Percentiles rank a stretch among this genome's conserved stretches.
Conservation (phyloP, 2,888 invertebrate species). For the Leptothorax acervorum region DNA sequence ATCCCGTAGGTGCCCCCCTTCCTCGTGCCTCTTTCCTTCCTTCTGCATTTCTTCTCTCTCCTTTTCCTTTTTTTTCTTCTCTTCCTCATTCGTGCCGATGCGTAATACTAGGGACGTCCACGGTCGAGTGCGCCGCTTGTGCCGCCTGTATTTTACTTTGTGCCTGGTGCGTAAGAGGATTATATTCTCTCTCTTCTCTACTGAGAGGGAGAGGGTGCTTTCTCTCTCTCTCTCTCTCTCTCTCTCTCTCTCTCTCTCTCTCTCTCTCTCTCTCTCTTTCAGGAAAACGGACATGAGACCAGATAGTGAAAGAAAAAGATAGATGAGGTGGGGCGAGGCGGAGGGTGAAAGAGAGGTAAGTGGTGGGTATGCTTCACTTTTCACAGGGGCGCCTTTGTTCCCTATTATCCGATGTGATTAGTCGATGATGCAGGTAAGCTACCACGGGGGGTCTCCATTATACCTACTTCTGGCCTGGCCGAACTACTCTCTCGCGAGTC, state of each 20-base stretch:
- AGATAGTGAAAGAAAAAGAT: conserved; percentile 50
- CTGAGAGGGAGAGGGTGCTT: not conserved
- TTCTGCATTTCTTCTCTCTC: conserved; percentile 23
- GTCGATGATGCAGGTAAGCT: conserved; percentile 86
- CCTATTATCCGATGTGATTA: conserved; percentile 85
- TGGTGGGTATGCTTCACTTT: conserved; percentile 84
- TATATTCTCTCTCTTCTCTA: conserved; percentile 75
- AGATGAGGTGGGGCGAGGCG: conserved; percentile 3
- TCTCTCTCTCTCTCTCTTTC: conserved; percentile 8
- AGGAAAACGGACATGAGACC: conserved; percentile 39
- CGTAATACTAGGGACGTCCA: conserved; percentile 72
- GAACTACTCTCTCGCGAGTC: conserved; percentile 75
- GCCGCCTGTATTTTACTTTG: conserved; percentile 83
- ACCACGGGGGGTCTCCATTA: conserved; percentile 85
- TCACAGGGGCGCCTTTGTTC: conserved; percentile 83
- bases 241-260: not conserved
- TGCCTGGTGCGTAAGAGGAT: conserved; percentile 85
- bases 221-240: conserved; percentile 12
- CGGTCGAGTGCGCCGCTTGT: conserved; percentile 67
- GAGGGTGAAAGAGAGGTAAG: conserved; percentile 75
- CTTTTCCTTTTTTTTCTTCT: conserved; percentile 42
- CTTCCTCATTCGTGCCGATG: conserved; percentile 62
- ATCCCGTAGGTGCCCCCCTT: conserved; percentile 3
- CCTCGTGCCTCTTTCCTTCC: conserved; percentile 4
- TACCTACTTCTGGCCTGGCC: conserved; percentile 61